phyloP scores from a whole-genome alignment of 2,113 vertebrate genomes.

The Struthio camelus region DNA sequence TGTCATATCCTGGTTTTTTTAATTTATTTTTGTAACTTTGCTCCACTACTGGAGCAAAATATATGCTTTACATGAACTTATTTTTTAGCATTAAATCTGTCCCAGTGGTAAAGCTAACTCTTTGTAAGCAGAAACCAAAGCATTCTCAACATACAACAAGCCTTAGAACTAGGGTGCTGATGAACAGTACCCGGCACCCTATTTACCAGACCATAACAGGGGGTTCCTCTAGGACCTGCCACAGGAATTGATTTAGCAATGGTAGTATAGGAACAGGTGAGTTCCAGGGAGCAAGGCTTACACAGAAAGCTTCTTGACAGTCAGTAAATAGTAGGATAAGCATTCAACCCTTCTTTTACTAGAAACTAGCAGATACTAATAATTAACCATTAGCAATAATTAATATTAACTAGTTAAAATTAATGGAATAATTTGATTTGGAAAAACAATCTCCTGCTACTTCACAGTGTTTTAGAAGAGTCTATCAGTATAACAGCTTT shows the following conservation, averaged over 20 bases:
- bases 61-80: not conserved
- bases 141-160: not conserved
- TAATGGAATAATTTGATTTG: not conserved
- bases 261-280: not conserved
- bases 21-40: not conserved
- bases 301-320: not conserved
- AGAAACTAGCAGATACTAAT: not conserved
- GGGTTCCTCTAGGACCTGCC: not conserved
- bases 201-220: not conserved
- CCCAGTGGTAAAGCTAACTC: not conserved
- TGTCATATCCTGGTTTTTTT: not conserved
- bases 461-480: not conserved
- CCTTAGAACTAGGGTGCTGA: not conserved
- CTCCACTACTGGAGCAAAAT: not conserved
- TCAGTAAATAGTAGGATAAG: not conserved
- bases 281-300: not conserved
- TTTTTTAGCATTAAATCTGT: not conserved
- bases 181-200: not conserved
- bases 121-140: not conserved
- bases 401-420: not conserved
- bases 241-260: not conserved
- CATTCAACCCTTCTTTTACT: not conserved
- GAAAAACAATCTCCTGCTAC: not conserved
- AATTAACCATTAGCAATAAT: not conserved
- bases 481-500: not conserved